Evolutionary conservation across 2,797 vertebrate genomes (phyloP).

Genomic region (Ammospiza maritima): DNA sequence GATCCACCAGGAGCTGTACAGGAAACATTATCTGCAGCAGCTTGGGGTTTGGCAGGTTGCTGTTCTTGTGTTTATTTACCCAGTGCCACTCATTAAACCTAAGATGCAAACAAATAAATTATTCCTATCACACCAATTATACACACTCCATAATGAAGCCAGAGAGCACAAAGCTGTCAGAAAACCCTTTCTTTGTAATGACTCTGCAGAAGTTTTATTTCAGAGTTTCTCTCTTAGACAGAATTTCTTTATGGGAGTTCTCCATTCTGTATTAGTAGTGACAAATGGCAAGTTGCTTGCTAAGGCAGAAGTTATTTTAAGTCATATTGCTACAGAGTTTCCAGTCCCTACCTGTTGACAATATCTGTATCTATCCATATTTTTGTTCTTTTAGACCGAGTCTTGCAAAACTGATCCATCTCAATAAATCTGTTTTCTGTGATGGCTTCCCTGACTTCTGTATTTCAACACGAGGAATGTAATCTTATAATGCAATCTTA

Average conservation of each 20-base stretch:
- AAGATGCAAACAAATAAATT: not conserved
- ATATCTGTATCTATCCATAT: not conserved
- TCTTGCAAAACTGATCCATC: not conserved
- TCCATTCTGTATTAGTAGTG: not conserved
- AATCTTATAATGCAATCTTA: not conserved
- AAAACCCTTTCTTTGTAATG: not conserved
- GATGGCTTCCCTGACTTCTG: not conserved
- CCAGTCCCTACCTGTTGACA: not conserved
- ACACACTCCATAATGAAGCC: not conserved
- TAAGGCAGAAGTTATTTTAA: not conserved
- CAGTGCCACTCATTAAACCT: not conserved
- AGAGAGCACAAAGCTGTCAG: not conserved
- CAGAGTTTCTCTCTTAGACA: not conserved
- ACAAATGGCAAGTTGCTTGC: not conserved
- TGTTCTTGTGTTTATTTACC: not conserved
- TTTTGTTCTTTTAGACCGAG: not conserved
- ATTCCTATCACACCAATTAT: not conserved
- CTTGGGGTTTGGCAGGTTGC: not conserved
- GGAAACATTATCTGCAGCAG: not conserved
- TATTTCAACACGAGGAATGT: not conserved
- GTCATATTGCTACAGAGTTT: not conserved
- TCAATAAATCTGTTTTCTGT: not conserved
- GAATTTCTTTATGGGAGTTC: not conserved
- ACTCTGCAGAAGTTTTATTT: not conserved
- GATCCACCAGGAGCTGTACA: not conserved